These are phyloP conservation scores for Apodemia duryi DNA, from an alignment of 2,888 invertebrate species.

Conservation along the genomic window DNA sequence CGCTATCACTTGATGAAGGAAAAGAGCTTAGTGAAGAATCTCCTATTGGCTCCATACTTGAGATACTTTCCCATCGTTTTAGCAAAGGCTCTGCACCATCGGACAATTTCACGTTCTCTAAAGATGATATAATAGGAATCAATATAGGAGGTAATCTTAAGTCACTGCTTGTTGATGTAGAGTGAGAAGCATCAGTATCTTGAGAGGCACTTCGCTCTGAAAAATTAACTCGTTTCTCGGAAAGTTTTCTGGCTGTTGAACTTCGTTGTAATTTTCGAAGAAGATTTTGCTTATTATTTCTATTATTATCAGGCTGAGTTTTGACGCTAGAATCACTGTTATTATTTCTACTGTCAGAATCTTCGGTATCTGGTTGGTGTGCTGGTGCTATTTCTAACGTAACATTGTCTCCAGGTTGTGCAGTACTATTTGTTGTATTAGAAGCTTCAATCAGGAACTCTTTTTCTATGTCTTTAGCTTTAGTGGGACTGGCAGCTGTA, in stretches of 20 bases:
- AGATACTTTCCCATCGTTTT: constrained; percentile 81
- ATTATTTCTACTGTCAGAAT: constrained; percentile 52
- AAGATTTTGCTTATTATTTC: constrained; percentile 36
- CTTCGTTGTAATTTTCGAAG: constrained; percentile 62
- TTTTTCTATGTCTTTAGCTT: constrained; percentile 52
- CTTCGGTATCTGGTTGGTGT: constrained; percentile 51
- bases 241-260: constrained; percentile 62
- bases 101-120: constrained; percentile 73
- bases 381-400: constrained; percentile 54
- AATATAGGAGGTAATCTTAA: constrained; percentile 85
- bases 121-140: constrained; percentile 82
- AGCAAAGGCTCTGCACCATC: constrained; percentile 62
- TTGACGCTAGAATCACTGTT: constrained; percentile 46
- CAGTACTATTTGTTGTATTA: constrained; percentile 40
- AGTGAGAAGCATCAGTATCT: constrained; percentile 81
- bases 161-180: constrained; percentile 80
- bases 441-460: constrained; percentile 51
- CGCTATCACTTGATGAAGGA: constrained; percentile 73
- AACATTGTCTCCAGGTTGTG: constrained; percentile 46
- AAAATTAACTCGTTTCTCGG: constrained; percentile 74
- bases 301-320: constrained; percentile 37
- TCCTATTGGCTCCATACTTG: constrained; percentile 84
- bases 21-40: constrained; percentile 83
- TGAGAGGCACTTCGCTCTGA: constrained; percentile 79
- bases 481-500: constrained; percentile 48